Percentiles rank a stretch among this genome's conserved stretches.
phyloP scores from a whole-genome alignment of 2,113 vertebrate genomes.

The Antechinus stuartii region DNA sequence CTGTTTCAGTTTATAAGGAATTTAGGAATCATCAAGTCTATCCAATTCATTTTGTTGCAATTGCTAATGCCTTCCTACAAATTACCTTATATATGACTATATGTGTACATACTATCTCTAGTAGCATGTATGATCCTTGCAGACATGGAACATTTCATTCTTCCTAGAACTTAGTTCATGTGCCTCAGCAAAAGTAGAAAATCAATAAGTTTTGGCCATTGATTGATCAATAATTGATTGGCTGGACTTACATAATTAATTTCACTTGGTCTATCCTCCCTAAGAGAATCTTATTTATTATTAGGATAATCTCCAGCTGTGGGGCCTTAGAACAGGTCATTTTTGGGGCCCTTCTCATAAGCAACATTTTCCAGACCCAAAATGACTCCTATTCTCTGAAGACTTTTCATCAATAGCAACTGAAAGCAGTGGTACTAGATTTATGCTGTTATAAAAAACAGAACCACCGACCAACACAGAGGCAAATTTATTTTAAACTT shows the following conservation, averaged over 20 bases:
- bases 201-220: background rate
- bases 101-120: background rate
- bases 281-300: background rate
- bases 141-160: background rate
- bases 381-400: background rate
- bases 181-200: background rate
- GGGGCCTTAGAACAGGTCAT: background rate
- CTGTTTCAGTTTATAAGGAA: too few species aligned
- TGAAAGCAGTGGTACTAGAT: constrained; percentile 25
- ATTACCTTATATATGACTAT: background rate
- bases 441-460: constrained; percentile 33
- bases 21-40: too few species aligned
- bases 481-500: constrained; percentile 37
- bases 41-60: background rate
- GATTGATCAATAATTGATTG: background rate
- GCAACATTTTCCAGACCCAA: background rate
- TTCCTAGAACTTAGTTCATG: background rate
- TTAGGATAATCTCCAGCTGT: background rate
- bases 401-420: constrained; percentile 21
- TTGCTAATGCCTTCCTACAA: background rate
- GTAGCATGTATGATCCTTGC: background rate
- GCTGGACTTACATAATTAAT: background rate
- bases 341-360: background rate
- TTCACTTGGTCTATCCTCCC: background rate
- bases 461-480: background rate